Conservation (phyloP, 2,113 vertebrate species). For the Malaclemys terrapin region DNA sequence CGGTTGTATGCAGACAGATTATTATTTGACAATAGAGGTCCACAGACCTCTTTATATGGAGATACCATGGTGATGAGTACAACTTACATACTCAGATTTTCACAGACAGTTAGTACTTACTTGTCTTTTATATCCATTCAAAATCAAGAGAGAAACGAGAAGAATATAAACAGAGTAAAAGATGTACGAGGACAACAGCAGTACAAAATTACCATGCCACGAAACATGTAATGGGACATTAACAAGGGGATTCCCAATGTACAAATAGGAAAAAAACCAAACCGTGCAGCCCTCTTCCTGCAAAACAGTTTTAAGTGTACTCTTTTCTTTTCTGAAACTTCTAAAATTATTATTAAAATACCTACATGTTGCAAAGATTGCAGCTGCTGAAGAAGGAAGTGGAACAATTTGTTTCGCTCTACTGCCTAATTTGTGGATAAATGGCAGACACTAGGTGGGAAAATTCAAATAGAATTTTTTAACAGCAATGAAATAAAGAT, state of each 20-base stretch:
- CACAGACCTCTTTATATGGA: background rate
- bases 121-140: background rate
- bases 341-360: background rate
- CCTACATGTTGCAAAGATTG: background rate
- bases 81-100: background rate
- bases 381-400: background rate
- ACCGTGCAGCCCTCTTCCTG: background rate
- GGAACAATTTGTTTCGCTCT: background rate
- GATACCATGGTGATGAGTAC: background rate
- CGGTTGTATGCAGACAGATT: background rate
- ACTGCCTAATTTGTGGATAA: background rate
- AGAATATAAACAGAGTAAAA: background rate
- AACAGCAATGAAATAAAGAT: background rate
- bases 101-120: background rate
- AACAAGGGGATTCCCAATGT: background rate
- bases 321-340: background rate
- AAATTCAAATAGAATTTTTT: conserved; percentile 7
- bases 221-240: background rate
- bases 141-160: background rate
- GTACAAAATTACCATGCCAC: rapidly evolving
- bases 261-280: background rate
- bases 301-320: background rate
- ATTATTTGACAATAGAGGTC: background rate
- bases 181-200: background rate
- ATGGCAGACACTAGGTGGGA: background rate